Evolutionary conservation across 2,113 vertebrate genomes (phyloP).

Genomic region (Apteryx mantelli): DNA sequence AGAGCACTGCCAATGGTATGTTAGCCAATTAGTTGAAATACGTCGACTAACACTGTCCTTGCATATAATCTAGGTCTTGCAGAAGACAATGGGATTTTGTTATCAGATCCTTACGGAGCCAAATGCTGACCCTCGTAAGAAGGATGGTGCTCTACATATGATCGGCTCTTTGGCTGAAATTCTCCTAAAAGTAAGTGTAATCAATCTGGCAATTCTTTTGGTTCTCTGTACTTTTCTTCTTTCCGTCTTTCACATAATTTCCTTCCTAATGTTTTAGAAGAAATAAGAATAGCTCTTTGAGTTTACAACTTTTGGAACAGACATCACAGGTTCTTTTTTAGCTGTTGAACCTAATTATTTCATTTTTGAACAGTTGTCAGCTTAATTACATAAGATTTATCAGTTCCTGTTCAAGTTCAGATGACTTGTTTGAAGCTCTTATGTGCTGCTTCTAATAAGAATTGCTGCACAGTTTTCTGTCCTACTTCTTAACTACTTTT

Average conservation of each 20-base stretch:
- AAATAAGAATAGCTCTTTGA: not conserved
- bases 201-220: not conserved
- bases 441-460: not conserved
- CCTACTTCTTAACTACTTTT: not conserved
- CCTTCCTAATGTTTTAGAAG: not conserved
- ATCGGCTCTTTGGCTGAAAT: constrained; percentile 98
- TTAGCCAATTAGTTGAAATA: not conserved
- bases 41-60: not conserved
- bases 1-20: not conserved
- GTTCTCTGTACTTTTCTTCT: not conserved
- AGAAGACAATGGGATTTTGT: constrained; percentile 99
- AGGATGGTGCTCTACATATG: constrained; percentile 98
- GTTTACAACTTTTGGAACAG: not conserved
- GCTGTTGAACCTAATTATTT: not conserved
- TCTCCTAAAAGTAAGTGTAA: constrained; percentile 89
- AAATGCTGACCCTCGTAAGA: constrained; percentile 94
- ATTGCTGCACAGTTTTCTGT: not conserved
- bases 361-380: not conserved
- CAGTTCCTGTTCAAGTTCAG: not conserved
- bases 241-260: not conserved
- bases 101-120: constrained; percentile 97
- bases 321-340: not conserved
- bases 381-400: not conserved
- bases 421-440: not conserved
- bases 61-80: constrained; percentile 84